Conservation (phyloP, 1,140 invertebrate species). For the Pseudomyrmex gracilis region DNA sequence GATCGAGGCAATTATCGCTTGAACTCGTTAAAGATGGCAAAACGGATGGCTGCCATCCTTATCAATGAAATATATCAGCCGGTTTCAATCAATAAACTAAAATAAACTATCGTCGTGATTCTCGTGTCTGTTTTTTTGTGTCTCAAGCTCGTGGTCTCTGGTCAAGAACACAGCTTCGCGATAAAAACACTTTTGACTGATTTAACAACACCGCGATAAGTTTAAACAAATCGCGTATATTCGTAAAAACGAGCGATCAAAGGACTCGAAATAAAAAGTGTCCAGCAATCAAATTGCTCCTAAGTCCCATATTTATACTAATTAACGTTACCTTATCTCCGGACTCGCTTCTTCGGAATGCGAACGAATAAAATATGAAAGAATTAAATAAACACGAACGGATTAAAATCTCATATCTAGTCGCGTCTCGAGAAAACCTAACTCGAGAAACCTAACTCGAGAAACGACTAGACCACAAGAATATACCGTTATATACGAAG, state of each 20-base stretch:
- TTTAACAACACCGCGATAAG: not conserved
- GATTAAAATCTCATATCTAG: no score
- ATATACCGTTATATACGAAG: slow-evolving; percentile 14
- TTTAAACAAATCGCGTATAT: not conserved
- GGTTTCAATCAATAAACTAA: not conserved
- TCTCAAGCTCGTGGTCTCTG: not conserved
- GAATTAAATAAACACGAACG: no score
- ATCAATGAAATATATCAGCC: slow-evolving; percentile 47
- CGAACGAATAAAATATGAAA: no score
- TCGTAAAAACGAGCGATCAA: not conserved
- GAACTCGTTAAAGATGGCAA: not conserved
- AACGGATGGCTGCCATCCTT: not conserved
- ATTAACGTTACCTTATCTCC: not conserved
- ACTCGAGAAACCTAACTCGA: no score
- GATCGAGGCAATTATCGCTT: slow-evolving; percentile 38
- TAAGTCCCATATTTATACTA: not conserved
- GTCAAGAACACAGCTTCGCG: slow-evolving; percentile 6
- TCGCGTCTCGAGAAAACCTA: no score
- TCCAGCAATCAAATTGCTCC: no score
- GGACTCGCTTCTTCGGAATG: no score
- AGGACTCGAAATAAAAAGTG: no score
- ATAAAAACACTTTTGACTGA: not conserved
- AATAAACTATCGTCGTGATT: not conserved
- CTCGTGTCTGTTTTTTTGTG: not conserved
- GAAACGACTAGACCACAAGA: not conserved